Evolutionary conservation across 2,113 vertebrate genomes (phyloP).

Genomic region (Cololabis saira): DNA sequence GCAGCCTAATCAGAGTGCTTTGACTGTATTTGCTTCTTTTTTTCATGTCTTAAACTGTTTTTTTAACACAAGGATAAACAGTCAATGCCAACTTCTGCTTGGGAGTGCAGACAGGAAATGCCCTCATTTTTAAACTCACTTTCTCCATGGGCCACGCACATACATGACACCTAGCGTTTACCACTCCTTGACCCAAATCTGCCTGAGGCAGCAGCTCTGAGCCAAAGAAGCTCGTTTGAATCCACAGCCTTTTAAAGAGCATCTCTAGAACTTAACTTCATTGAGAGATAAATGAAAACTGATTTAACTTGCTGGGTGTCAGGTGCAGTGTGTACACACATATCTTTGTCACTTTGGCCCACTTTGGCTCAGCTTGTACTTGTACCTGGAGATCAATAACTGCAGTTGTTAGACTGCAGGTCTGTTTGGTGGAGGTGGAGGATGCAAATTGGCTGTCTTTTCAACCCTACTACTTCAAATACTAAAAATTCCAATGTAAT

Average conservation of each 20-base stretch:
- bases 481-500: no score
- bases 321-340: conserved; percentile 29
- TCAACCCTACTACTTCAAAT: not conserved
- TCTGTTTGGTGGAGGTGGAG: conserved; percentile 9
- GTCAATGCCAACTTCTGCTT: not conserved
- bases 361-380: conserved; percentile 41
- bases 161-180: conserved; percentile 45
- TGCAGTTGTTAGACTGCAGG: conserved; percentile 32
- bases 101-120: conserved; percentile 8
- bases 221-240: conserved; percentile 29
- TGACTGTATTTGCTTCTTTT: no score
- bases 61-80: not conserved
- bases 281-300: conserved; percentile 36
- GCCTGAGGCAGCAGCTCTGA: conserved; percentile 48
- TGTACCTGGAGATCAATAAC: conserved; percentile 54
- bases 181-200: conserved; percentile 67
- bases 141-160: conserved; percentile 21
- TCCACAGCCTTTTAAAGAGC: conserved; percentile 12
- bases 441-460: not conserved
- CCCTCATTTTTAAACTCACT: conserved; percentile 15
- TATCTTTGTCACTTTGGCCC: conserved; percentile 40
- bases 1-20: not conserved
- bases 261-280: conserved; percentile 14
- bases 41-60: no score
- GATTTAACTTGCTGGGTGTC: conserved; percentile 36